Base-by-base conservation (phyloP, 2,888 invertebrate species). In the Morinoia aosen region DNA sequence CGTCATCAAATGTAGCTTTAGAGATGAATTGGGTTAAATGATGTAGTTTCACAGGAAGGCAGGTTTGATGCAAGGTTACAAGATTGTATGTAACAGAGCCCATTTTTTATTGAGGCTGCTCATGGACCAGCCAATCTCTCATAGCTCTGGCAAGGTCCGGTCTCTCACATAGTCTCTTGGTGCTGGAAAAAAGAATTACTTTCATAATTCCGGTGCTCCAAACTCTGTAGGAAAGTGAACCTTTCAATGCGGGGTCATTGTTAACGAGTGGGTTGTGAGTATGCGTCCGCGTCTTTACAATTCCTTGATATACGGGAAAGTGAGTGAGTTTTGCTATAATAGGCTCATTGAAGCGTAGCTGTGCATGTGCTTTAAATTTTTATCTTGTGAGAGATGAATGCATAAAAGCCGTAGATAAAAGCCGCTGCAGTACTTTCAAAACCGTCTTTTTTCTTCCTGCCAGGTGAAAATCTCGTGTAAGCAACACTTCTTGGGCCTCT, bases 401-500 rank as follows among this genome's bases (percentile, higher is more conserved):
- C 76, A 10, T 76, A 33, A 10, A 76, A 19, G 25, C 25, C 19
- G 76, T 76, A 33, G 19, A 33, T 76, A 33, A 2, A 33, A 76
- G n/a, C n/a, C 7, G 8, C 25, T 76, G 19, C 33, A 76, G 48
- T 48, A 48, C 48, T 48, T 76, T 76, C 25, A 76, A 76, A 76
- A 16, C 25, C 12, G 8, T 76, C 76, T 19, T 2, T 76, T 76
- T 76, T 16, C 76, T 33, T 2, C 2, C 16, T 11, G 48, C 5
- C 93, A 93, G 93, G 93, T 93, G 19, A 39, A 33, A 56, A 33
- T 93, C 33, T 57, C 93, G 19, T 93, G 93, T 57, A 57, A 57
- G 57, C 93, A 57, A 57, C 93, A 93, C 57, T 48, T 93, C 11
- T 57, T 93, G 56, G 93, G 93, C 25, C 57, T 93, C 33, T 33